A percentile compares a stretch with the other conserved stretches of the same genome.
Conservation (phyloP, 1,140 invertebrate species). For the Pseudomyrmex sp. region DNA sequence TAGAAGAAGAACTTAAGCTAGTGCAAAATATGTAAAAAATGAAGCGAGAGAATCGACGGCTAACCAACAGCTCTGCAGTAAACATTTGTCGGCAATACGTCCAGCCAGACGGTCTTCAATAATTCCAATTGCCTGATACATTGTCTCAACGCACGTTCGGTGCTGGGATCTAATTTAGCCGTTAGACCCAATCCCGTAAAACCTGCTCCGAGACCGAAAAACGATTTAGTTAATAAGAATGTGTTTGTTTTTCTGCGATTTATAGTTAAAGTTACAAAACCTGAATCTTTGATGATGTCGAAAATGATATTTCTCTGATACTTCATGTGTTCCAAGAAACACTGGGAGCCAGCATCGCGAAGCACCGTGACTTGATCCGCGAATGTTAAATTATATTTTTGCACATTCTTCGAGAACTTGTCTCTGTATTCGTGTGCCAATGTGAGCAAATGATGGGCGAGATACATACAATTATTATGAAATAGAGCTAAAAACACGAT, state of each 20-base stretch:
- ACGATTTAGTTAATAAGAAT: neutral
- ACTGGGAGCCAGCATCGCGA: conserved; percentile 88
- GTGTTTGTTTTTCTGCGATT: neutral
- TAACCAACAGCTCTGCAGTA: conserved; percentile 88
- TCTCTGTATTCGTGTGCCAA: conserved; percentile 87
- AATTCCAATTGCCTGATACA: conserved; percentile 93
- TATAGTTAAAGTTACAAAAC: conserved; percentile 79
- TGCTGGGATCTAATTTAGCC: conserved; percentile 86
- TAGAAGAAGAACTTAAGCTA: conserved; percentile 3
- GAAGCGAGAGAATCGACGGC: conserved; percentile 37
- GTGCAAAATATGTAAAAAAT: neutral
- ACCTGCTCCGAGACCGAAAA: conserved; percentile 83
- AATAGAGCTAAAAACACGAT: conserved; percentile 90
- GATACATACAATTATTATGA: conserved; percentile 96
- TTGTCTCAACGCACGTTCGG: conserved; percentile 91
- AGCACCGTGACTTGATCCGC: conserved; percentile 86
- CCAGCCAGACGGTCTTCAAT: conserved; percentile 94
- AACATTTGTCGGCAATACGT: conserved; percentile 89
- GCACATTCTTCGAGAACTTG: conserved; percentile 82
- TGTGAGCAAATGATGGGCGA: conserved; percentile 91
- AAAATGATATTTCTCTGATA: conserved; percentile 90
- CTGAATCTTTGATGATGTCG: conserved; percentile 90
- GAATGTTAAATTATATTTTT: conserved; percentile 85
- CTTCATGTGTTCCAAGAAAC: conserved; percentile 90
- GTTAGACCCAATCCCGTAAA: conserved; percentile 85